Evolutionary conservation across 2,797 vertebrate genomes (phyloP).

Genomic region (Knipowitschia caucasica): DNA sequence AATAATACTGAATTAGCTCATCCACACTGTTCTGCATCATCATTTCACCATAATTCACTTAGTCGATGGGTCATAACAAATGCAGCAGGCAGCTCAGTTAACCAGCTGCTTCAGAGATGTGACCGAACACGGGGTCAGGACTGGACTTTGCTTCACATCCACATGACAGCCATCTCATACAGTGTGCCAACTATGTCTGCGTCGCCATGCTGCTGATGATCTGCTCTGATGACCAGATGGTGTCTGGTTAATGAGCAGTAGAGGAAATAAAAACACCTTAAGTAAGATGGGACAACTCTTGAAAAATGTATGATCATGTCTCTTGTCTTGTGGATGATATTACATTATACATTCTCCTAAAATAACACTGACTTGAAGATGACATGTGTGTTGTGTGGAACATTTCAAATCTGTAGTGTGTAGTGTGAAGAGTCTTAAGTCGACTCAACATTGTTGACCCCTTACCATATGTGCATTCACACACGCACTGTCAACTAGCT

Average conservation of each 20-base stretch:
- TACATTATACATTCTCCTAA: no score
- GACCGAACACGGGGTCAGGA: slow-evolving; percentile 9
- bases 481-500: no score
- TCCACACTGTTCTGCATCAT: not conserved
- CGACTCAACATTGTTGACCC: no score
- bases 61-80: slow-evolving; percentile 14
- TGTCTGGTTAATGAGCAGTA: not conserved
- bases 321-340: no score
- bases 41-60: slow-evolving; percentile 17
- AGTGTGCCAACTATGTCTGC: not conserved
- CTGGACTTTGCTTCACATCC: slow-evolving; percentile 10
- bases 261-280: not conserved
- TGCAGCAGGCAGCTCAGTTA: slow-evolving; percentile 32
- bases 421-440: no score
- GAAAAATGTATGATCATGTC: no score
- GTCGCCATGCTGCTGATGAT: not conserved
- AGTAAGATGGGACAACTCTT: not conserved
- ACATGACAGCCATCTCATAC: slow-evolving; percentile 9
- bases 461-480: no score
- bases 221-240: not conserved
- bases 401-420: no score
- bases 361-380: no score
- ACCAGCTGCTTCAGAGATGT: slow-evolving; percentile 11
- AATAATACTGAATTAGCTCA: not conserved
- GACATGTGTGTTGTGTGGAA: no score